A percentile compares a stretch with the other conserved stretches of the same genome.
phyloP scores from a whole-genome alignment of 2,113 vertebrate species.

The Toxostoma redivivum region DNA sequence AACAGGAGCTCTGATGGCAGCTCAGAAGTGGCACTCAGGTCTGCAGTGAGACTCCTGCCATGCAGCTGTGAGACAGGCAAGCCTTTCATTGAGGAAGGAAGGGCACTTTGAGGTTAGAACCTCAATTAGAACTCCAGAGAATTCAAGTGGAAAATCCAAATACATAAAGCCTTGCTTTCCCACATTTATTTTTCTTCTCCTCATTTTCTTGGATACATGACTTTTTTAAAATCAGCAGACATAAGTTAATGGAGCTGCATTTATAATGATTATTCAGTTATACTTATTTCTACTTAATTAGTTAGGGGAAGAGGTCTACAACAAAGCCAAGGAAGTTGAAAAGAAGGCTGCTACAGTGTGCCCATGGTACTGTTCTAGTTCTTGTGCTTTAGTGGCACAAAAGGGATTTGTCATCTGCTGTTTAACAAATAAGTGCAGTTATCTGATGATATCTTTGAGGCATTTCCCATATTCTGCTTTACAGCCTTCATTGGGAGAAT shows the following conservation, averaged over 20 bases:
- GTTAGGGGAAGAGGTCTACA: not conserved
- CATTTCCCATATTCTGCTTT: not conserved
- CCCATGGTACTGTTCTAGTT: not conserved
- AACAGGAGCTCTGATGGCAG: not conserved
- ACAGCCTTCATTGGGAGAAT: not conserved
- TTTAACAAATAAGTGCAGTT: not conserved
- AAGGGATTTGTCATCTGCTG: not conserved
- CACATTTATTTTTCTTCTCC: fast-evolving
- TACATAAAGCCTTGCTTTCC: not conserved
- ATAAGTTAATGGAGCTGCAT: not conserved
- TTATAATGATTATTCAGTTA: not conserved
- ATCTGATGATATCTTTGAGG: not conserved
- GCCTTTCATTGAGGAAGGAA: not conserved
- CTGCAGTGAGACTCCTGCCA: not conserved
- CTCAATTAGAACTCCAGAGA: not conserved
- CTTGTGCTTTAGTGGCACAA: not conserved
- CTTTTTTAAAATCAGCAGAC: not conserved
- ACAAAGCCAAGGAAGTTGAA: not conserved
- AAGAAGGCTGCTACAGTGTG: not conserved
- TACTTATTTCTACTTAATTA: not conserved
- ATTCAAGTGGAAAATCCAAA: not conserved
- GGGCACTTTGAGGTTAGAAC: not conserved
- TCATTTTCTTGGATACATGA: not conserved
- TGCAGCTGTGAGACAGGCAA: not conserved
- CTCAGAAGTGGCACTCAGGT: not conserved